Conservation (phyloP, 2,888 invertebrate species). For the Tillus elongatus region DNA sequence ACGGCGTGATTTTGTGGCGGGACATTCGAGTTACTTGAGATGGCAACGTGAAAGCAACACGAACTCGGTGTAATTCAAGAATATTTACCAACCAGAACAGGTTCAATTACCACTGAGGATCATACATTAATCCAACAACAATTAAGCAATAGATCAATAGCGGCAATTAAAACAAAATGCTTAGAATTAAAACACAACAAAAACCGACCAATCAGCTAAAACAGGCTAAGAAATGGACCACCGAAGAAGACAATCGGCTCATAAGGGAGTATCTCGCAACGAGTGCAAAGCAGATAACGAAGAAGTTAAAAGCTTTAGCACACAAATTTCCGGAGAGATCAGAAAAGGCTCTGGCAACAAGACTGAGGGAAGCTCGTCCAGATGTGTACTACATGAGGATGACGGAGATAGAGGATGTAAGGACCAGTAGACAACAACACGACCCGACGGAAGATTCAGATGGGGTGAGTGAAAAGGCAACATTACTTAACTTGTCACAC, state of each 20-base stretch:
- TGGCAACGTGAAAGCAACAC: constrained; percentile 11
- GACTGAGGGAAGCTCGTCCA: neutral
- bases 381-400: neutral
- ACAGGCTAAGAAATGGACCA: neutral
- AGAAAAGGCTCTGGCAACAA: constrained; percentile 1
- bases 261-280: neutral
- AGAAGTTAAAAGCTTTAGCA: neutral
- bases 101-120: constrained; percentile 2
- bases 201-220: neutral
- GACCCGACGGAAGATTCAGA: no score
- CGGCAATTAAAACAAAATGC: constrained; percentile 5
- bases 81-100: constrained; percentile 3
- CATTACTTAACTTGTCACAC: no score
- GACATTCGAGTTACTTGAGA: no score
- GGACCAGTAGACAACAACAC: no score
- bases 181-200: neutral
- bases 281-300: neutral
- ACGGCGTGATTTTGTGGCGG: no score
- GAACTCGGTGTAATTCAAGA: constrained; percentile 7
- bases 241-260: neutral
- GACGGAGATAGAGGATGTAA: no score
- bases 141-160: constrained; percentile 1
- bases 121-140: constrained; percentile 4
- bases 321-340: neutral
- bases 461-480: no score